Evolutionary conservation across 2,113 vertebrate species (phyloP).

Genomic region (Zosterops hypoxanthus): DNA sequence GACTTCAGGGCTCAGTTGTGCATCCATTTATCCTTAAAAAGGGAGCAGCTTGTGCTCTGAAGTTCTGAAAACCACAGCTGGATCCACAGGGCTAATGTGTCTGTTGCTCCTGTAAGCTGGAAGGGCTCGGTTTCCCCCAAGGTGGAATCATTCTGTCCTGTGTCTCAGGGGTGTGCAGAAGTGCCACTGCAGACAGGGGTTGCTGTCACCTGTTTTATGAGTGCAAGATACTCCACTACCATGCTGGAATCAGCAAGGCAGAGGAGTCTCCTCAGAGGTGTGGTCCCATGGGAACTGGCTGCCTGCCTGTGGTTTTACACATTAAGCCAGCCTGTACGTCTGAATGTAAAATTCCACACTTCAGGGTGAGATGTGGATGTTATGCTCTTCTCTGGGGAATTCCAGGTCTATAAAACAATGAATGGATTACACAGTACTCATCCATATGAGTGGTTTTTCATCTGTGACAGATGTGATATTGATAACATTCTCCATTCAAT

Average conservation of each 20-base stretch:
- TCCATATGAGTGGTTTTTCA: slow-evolving; percentile 6
- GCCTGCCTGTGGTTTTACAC: not conserved
- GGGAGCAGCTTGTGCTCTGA: not conserved
- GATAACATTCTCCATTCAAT: not conserved
- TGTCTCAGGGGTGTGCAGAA: accelerated
- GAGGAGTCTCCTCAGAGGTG: not conserved
- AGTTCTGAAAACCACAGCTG: not conserved
- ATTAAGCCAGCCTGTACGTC: not conserved
- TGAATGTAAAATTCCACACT: slow-evolving; percentile 27
- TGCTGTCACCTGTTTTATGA: not conserved
- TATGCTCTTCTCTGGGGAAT: not conserved
- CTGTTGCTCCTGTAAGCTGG: not conserved
- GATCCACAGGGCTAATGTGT: accelerated
- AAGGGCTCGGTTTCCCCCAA: not conserved
- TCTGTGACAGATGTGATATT: slow-evolving; percentile 35
- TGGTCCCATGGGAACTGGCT: not conserved
- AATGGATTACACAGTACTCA: not conserved
- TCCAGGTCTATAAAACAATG: not conserved
- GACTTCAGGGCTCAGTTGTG: not conserved
- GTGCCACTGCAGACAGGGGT: not conserved
- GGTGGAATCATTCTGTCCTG: not conserved
- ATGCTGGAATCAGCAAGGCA: not conserved
- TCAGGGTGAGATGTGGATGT: not conserved
- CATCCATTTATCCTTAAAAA: not conserved
- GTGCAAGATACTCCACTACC: not conserved